Evolutionary conservation across 2,113 vertebrate genomes (phyloP), one percentile per base, ranked within the genome.

Genomic region (Alligator sinensis): DNA sequence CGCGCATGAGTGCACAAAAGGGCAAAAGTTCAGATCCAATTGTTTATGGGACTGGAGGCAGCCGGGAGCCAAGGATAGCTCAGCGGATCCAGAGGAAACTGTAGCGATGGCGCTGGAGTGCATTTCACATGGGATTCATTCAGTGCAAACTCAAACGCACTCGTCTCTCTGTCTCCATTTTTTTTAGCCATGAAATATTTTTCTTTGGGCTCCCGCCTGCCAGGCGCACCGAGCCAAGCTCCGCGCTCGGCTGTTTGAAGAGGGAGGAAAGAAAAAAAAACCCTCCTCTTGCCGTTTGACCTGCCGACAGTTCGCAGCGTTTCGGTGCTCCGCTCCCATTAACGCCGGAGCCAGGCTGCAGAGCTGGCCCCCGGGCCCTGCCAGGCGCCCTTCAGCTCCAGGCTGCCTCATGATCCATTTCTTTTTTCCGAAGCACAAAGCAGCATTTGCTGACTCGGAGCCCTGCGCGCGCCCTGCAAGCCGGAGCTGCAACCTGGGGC

Each of bases 141-240:
- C 96, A 88, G 90, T 0, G 1, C 0, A 3, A 18, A 0, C 85
- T 96, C 93, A 86, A 25, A 93, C 68, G 80, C 93, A 95, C 96
- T 86, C 82, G 96, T 91, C 97, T 97, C 94, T 97, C 96, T 97
- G 96, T 97, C 97, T 97, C 96, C 95, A 34, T 91, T 93, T 96
- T 92, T 68, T 94, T 97, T 92, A 95, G 92, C 92, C 93, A 87
- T 96, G 91, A 95, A 95, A 94, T 97, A 91, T 93, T 97, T 97
- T 96, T 96, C 95, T 96, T 96, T 94, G 89, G 82, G 10, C 70
- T 96, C 92, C 68, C 0, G 1, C 87, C 95, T 97, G 96, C 94
- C 96, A 96, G 93, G 86, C 17, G 1, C 34, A 13, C 76, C 0
- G 60, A 96, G 94, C 96, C 97, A 97, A 94, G 82, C 95, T 87